phyloP scores from a whole-genome alignment of 1,140 invertebrate genomes.

The Gyrodactylus salaris region DNA sequence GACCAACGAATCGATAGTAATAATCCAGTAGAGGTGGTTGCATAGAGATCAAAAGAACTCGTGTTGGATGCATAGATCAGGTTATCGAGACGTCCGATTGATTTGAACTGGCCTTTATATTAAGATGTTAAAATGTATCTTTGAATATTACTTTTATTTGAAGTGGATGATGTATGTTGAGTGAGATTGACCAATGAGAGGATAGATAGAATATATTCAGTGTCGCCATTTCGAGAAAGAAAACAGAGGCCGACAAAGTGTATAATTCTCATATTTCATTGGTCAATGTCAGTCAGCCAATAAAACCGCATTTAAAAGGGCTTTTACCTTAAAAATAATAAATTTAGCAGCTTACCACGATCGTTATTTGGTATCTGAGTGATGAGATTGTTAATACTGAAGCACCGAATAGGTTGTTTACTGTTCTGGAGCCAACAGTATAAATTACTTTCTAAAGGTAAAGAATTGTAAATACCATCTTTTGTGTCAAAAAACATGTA shows the following conservation, averaged over 20 bases:
- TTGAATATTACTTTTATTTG: not conserved
- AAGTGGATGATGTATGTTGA: too few relatives aligned
- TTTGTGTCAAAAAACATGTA: too few relatives aligned
- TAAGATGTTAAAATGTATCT: not conserved
- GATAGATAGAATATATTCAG: too few relatives aligned
- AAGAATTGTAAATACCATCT: too few relatives aligned
- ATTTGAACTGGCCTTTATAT: not conserved
- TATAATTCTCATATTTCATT: too few relatives aligned
- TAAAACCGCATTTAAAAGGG: too few relatives aligned
- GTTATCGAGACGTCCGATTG: not conserved
- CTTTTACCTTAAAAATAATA: too few relatives aligned
- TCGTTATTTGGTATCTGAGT: not conserved
- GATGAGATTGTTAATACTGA: not conserved
- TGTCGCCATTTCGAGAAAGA: too few relatives aligned
- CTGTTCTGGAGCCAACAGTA: not conserved
- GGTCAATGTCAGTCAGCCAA: too few relatives aligned
- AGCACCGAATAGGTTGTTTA: not conserved
- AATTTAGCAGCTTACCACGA: not conserved
- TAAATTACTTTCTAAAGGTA: not conserved
- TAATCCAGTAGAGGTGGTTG: not conserved
- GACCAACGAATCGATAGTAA: not conserved
- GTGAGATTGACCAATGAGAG: too few relatives aligned
- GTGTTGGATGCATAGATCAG: not conserved
- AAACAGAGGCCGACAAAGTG: too few relatives aligned
- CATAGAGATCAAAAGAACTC: not conserved